Conservation (phyloP, 2,113 vertebrate genomes). For the Psilopogon haemacephalus region DNA sequence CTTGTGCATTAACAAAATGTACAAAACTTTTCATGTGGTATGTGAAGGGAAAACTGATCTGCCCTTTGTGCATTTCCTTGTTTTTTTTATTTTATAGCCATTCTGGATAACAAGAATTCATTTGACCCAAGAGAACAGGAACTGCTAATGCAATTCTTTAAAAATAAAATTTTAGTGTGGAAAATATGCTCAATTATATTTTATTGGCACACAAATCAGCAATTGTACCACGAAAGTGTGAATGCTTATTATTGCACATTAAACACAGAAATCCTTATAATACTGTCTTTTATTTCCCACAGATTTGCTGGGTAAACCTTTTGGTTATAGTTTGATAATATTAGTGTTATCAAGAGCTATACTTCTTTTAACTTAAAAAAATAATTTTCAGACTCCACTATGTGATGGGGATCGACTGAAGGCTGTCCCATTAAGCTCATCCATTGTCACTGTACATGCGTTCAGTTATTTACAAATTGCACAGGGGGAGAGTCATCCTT, state of each 20-base stretch:
- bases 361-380: conserved; percentile 75
- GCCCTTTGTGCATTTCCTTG: conserved; percentile 43
- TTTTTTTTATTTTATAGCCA: conserved; percentile 20
- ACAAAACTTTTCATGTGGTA: conserved; percentile 1
- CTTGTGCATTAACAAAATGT: neutral
- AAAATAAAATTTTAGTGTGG: conserved; percentile 55
- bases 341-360: conserved; percentile 53
- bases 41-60: conserved; percentile 6
- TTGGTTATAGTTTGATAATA: conserved; percentile 25
- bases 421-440: conserved; percentile 61
- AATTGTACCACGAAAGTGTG: conserved; percentile 71
- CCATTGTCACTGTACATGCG: conserved; percentile 65
- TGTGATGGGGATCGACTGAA: conserved; percentile 57
- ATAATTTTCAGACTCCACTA: conserved; percentile 66
- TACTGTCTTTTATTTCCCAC: neutral
- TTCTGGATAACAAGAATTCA: conserved; percentile 22
- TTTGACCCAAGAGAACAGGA: conserved; percentile 16
- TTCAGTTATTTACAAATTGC: conserved; percentile 71
- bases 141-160: neutral
- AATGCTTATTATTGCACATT: conserved; percentile 80
- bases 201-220: conserved; percentile 71
- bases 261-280: conserved; percentile 61
- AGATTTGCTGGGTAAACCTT: conserved; percentile 54
- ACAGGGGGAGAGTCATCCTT: conserved; percentile 1
- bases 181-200: conserved; percentile 65